phyloP scores from a whole-genome alignment of 2,888 invertebrate species.

The Ernsta delagoae region DNA sequence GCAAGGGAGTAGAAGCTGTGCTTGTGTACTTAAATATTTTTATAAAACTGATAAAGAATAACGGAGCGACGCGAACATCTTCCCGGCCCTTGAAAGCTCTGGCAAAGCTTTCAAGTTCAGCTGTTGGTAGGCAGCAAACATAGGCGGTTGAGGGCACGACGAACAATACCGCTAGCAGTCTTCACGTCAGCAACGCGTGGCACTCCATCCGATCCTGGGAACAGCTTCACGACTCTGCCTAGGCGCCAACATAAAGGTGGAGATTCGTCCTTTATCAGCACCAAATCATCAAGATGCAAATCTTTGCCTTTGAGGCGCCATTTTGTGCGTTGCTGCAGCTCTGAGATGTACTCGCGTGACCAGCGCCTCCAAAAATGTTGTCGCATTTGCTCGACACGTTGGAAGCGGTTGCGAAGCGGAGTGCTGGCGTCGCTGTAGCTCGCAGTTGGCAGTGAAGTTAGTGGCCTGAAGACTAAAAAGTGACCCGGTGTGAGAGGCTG shows the following conservation, averaged over 20 bases:
- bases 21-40: no score
- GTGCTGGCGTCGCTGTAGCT: background rate
- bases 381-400: slow-evolving; percentile 8
- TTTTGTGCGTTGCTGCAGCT: slow-evolving; percentile 7
- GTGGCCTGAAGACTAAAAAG: slow-evolving; percentile 14
- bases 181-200: background rate
- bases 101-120: background rate
- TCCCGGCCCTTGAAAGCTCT: slow-evolving; percentile 2
- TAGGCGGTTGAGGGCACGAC: background rate
- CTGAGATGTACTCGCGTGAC: background rate
- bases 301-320: background rate
- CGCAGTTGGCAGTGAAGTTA: slow-evolving; percentile 1
- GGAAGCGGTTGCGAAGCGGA: slow-evolving; percentile 4
- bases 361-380: slow-evolving; percentile 15
- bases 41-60: no score
- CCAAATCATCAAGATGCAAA: background rate
- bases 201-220: background rate
- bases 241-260: slow-evolving; percentile 2
- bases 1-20: no score
- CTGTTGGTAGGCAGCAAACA: background rate
- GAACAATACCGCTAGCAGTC: background rate
- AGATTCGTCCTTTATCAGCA: background rate
- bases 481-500: slow-evolving; percentile 13
- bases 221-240: background rate
- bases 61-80: background rate